phyloP scores from a whole-genome alignment of 2,797 vertebrate genomes.

The Cynodonichthys magdalenae region DNA sequence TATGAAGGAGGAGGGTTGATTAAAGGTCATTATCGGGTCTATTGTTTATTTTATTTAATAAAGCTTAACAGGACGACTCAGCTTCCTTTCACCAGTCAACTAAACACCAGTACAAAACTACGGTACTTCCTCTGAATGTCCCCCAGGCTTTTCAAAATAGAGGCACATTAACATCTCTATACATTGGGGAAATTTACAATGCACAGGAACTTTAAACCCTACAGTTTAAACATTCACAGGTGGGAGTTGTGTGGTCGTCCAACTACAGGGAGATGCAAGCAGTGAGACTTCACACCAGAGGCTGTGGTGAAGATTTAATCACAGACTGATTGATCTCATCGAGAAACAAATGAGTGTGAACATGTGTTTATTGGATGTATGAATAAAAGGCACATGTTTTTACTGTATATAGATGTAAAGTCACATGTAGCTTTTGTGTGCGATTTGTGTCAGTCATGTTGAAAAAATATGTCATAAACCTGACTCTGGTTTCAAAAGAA shows the following conservation, averaged over 20 bases:
- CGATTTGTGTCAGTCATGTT: conserved; percentile 34
- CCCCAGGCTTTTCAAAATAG: too few relatives aligned
- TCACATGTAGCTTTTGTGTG: conserved; percentile 22
- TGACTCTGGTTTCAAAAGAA: too few relatives aligned
- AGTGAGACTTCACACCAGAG: conserved; percentile 12
- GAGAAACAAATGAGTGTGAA: conserved; percentile 59
- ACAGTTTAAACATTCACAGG: conserved; percentile 45
- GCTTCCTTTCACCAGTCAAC: too few relatives aligned
- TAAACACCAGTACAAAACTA: too few relatives aligned
- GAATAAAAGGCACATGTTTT: background rate
- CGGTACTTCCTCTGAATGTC: too few relatives aligned
- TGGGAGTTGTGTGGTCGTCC: conserved; percentile 28
- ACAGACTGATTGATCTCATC: conserved; percentile 64
- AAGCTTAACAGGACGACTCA: too few relatives aligned
- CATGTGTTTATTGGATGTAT: conserved; percentile 10
- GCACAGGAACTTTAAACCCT: conserved; percentile 18
- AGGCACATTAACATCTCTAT: too few relatives aligned
- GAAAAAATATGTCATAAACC: too few relatives aligned
- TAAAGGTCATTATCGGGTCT: too few relatives aligned
- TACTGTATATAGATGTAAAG: background rate
- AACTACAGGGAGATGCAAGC: conserved; percentile 12
- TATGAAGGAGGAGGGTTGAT: too few relatives aligned
- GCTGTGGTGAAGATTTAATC: conserved; percentile 35
- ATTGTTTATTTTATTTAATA: too few relatives aligned
- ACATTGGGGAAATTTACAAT: too few relatives aligned